Base-by-base conservation (phyloP, 2,797 vertebrate species). In the Pogoniulus pusillus region DNA sequence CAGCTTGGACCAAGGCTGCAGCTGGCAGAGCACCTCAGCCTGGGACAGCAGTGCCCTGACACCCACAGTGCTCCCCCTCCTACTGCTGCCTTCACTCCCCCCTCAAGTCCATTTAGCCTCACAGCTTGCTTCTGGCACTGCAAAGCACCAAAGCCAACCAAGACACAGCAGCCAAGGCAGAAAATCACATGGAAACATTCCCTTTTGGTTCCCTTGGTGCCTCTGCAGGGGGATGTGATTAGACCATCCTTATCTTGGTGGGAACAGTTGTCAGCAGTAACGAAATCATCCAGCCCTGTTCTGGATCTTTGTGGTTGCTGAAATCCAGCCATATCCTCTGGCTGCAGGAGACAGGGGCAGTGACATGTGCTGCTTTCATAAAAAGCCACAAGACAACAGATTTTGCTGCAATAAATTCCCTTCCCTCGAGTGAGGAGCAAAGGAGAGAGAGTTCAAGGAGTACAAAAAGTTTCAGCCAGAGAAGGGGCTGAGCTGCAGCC, bases 291-390 rank as follows among this genome's bases (percentile, higher is more conserved):
- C 93, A 92, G 84, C 64, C 91, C 88, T 91, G 82, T 92, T 83
- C 84, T 89, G 41, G 16, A 92, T 87, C 93, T 87, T 93, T 41
- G 41, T 41, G 41, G 41, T 8, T 41, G 41, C 17, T 95, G 93
- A 95, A 94, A 92, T 16, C 65, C 93, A 93, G 93, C 94, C 94
- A 95, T 86, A 94, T 93, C 90, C 90, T 95, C 93, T 95, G 91
- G 93, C 88, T 95, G 30, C 82, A 82, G 85, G 93, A 95, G 94
- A 81, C 6, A 72, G 87, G 93, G 95, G 89, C 94, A 93, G 12
- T 57, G 87, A 83, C 94, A 95, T 54, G 90, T 87, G 92, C 95
- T 94, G 93, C 83, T 95, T 94, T 93, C 89, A 92, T 78, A 91
- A 93, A 89, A 83, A 94, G 94, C 73, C 93, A 92, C 87, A 72